phyloP scores from a whole-genome alignment of 1,140 invertebrate genomes.

The Pentalonia nigronervosa region DNA sequence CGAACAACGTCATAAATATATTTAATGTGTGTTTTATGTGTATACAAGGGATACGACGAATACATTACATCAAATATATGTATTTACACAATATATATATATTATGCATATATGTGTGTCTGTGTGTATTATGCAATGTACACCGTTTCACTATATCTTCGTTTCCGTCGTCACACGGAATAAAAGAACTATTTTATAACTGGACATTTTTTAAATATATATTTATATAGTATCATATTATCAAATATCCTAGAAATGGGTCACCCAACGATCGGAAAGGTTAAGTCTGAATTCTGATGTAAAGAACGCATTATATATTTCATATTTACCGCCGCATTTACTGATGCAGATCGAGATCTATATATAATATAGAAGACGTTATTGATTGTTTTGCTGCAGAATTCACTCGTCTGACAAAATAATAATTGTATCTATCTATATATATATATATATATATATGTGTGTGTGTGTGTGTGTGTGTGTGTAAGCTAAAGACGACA shows the following conservation, averaged over 20 bases:
- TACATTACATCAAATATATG: slow-evolving; percentile 28
- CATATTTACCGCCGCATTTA: neutral
- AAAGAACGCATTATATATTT: neutral
- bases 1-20: slow-evolving; percentile 44
- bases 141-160: slow-evolving; percentile 6
- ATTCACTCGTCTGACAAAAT: neutral
- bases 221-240: neutral
- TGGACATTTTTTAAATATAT: slow-evolving; percentile 8
- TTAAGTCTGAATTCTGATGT: neutral
- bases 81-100: neutral
- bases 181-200: slow-evolving; percentile 1
- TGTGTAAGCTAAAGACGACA: neutral
- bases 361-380: neutral
- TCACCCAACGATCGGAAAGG: neutral
- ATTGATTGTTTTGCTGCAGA: neutral
- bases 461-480: neutral
- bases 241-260: slow-evolving; percentile 30
- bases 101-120: neutral
- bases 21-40: slow-evolving; percentile 35
- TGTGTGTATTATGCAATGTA: neutral
- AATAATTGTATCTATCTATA: neutral
- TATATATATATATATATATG: neutral
- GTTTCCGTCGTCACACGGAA: neutral
- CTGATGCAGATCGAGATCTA: neutral
- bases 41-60: slow-evolving; percentile 18